Percentiles rank a stretch among this genome's conserved stretches.
phyloP scores from a whole-genome alignment of 2,113 vertebrate genomes.

The Solea solea region DNA sequence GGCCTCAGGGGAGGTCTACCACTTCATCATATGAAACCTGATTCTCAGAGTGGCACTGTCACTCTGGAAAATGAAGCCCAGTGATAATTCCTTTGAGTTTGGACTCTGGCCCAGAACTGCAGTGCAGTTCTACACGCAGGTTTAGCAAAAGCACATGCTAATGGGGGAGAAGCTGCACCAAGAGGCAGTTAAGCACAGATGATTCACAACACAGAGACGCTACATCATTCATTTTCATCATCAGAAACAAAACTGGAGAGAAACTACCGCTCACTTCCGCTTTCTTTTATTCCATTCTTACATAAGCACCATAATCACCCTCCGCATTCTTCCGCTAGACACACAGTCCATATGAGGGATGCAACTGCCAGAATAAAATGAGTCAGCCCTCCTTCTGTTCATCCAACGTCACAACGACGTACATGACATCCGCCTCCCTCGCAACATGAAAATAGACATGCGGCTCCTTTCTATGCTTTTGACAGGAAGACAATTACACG shows the following conservation, averaged over 20 bases:
- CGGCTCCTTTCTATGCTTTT: constrained; percentile 40
- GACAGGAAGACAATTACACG: constrained; percentile 44
- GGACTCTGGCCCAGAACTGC: constrained; percentile 50
- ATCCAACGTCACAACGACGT: constrained; percentile 70
- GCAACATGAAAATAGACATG: constrained; percentile 70
- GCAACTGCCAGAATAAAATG: constrained; percentile 68
- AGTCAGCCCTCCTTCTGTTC: constrained; percentile 75
- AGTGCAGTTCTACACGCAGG: constrained; percentile 49
- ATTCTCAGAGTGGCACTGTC: constrained; percentile 51
- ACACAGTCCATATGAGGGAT: constrained; percentile 71
- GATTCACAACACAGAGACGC: constrained; percentile 25
- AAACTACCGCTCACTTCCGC: constrained; percentile 1
- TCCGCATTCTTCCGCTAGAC: constrained; percentile 38
- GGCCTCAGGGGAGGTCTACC: constrained; percentile 35
- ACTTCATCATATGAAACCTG: constrained; percentile 62
- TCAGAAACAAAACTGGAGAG: constrained; percentile 16
- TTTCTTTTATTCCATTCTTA: constrained; percentile 36
- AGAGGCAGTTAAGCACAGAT: constrained; percentile 23
- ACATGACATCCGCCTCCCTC: constrained; percentile 67
- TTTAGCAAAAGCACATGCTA: constrained; percentile 57
- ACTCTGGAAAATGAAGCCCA: constrained; percentile 54
- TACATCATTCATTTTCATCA: background rate
- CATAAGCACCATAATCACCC: constrained; percentile 36
- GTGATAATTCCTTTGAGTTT: constrained; percentile 62
- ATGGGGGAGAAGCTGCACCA: constrained; percentile 56